Percentiles rank a stretch among this genome's conserved stretches.
Conservation (phyloP, 1,140 invertebrate species). For the Lucilia sericata region DNA sequence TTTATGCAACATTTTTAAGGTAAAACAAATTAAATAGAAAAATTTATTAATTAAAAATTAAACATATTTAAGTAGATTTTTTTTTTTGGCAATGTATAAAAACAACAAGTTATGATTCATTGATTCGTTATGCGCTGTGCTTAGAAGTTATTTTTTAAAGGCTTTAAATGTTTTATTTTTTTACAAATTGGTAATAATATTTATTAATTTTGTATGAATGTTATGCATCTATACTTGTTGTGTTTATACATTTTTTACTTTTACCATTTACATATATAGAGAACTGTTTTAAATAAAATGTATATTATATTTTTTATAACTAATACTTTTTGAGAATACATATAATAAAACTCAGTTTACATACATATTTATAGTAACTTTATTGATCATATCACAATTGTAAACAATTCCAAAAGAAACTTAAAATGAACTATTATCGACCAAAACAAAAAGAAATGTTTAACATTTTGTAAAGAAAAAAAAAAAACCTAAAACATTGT, state of each 20-base stretch:
- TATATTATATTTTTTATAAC: conserved; percentile 13
- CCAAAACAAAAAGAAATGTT: too few relatives aligned
- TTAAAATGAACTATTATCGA: neutral
- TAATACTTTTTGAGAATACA: neutral
- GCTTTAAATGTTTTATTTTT: too few relatives aligned
- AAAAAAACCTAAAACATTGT: too few relatives aligned
- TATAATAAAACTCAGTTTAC: conserved; percentile 15
- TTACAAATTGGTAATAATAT: too few relatives aligned
- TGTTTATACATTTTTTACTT: too few relatives aligned
- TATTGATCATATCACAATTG: conserved; percentile 37
- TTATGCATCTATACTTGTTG: too few relatives aligned
- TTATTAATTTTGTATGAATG: too few relatives aligned
- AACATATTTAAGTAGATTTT: conserved; percentile 16
- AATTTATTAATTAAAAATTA: conserved; percentile 3
- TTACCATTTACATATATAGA: too few relatives aligned
- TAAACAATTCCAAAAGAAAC: neutral
- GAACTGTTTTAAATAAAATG: too few relatives aligned
- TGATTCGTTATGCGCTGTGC: neutral
- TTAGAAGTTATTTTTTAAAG: neutral
- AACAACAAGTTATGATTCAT: too few relatives aligned
- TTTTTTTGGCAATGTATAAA: neutral
- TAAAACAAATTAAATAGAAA: conserved; percentile 24
- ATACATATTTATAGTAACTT: neutral
- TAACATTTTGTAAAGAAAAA: too few relatives aligned
- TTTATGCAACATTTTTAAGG: neutral